These are phyloP conservation scores for Hyles euphorbiae DNA, from an alignment of 1,140 invertebrate species.

Conservation along the genomic window DNA sequence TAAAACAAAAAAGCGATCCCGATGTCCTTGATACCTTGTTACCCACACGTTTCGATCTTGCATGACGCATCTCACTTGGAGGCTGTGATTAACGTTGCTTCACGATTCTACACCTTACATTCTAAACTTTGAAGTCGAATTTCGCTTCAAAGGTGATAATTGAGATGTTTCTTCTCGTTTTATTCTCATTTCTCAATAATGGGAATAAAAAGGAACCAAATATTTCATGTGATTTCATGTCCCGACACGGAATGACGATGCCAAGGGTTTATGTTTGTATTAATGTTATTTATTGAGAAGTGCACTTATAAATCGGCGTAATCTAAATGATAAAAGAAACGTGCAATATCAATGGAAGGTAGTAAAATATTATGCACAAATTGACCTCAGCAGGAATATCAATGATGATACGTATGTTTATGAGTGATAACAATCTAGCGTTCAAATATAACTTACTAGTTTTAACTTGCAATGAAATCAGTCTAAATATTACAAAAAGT, in stretches of 20 bases:
- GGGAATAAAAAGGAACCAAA: background rate
- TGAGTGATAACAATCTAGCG: too few relatives aligned
- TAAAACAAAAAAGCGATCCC: slow-evolving; percentile 46
- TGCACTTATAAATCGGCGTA: too few relatives aligned
- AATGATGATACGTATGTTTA: too few relatives aligned
- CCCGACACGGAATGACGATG: slow-evolving; percentile 19
- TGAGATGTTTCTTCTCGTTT: slow-evolving; percentile 22
- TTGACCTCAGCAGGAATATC: too few relatives aligned
- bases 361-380: too few relatives aligned
- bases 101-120: background rate
- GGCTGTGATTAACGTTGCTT: background rate
- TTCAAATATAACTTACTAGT: background rate
- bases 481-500: background rate
- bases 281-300: too few relatives aligned
- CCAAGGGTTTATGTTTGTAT: too few relatives aligned
- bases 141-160: slow-evolving; percentile 9
- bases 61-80: slow-evolving; percentile 40
- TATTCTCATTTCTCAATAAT: slow-evolving; percentile 15
- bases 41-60: slow-evolving; percentile 42
- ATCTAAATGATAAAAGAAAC: too few relatives aligned
- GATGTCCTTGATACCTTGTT: slow-evolving; percentile 53
- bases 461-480: too few relatives aligned
- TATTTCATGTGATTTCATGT: slow-evolving; percentile 28
- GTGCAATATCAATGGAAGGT: too few relatives aligned
- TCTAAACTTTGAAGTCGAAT: background rate